Percentiles rank a stretch among this genome's conserved stretches.
Evolutionary conservation across 2,888 invertebrate species (phyloP).

Genomic region (Macrophya annulata): DNA sequence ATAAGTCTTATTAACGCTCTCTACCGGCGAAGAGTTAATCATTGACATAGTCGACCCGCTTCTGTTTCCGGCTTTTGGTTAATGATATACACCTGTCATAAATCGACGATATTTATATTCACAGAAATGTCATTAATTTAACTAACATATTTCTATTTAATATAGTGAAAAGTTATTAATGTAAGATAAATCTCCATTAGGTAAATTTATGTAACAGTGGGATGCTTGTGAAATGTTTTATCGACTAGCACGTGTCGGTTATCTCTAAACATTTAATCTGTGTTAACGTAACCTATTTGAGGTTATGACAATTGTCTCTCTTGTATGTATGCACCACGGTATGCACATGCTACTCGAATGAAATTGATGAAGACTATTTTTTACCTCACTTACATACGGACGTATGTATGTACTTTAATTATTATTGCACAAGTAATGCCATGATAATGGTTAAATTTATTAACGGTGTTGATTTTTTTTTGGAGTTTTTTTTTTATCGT

Average conservation of each 20-base stretch:
- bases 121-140: conserved; percentile 2
- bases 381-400: background rate
- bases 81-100: background rate
- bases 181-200: background rate
- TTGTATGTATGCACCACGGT: too few relatives aligned
- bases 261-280: background rate
- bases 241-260: background rate
- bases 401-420: background rate
- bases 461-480: background rate
- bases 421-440: background rate
- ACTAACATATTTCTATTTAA: background rate
- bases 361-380: background rate
- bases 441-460: background rate
- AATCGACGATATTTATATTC: too few relatives aligned
- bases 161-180: background rate
- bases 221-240: background rate
- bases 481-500: background rate
- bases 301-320: background rate
- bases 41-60: background rate
- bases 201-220: background rate
- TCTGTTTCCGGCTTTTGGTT: background rate
- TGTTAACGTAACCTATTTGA: background rate
- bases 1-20: background rate
- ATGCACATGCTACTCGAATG: too few relatives aligned
- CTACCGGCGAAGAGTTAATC: background rate